phyloP scores from a whole-genome alignment of 2,113 vertebrate genomes.

The Podarcis cretensis region DNA sequence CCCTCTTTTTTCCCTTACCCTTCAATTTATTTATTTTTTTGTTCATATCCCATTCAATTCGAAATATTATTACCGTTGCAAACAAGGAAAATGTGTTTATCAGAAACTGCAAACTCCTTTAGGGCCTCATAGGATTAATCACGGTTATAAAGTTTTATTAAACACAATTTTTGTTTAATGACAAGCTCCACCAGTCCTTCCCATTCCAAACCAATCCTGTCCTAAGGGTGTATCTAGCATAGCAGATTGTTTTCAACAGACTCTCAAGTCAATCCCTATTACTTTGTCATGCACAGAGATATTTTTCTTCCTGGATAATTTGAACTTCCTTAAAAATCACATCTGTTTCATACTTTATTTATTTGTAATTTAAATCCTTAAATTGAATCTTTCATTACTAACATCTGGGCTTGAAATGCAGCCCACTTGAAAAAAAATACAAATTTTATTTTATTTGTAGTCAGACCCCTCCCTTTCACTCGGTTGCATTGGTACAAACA shows the following conservation, averaged over 20 bases:
- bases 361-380: conserved; percentile 92
- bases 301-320: conserved; percentile 90
- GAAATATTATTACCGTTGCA: conserved; percentile 89
- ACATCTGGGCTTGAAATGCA: conserved; percentile 91
- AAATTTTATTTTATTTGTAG: conserved; percentile 90
- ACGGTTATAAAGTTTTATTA: conserved; percentile 94
- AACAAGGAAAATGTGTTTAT: conserved; percentile 90
- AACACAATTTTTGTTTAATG: conserved; percentile 93
- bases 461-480: conserved; percentile 79
- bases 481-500: conserved; percentile 83
- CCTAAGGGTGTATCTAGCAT: conserved; percentile 86
- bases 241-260: conserved; percentile 90
- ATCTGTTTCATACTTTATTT: conserved; percentile 92
- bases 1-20: conserved; percentile 58
- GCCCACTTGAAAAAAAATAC: conserved; percentile 88
- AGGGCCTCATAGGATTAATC: conserved; percentile 92
- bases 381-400: conserved; percentile 90
- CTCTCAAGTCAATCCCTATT: conserved; percentile 87
- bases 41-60: conserved; percentile 82
- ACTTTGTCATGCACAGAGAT: conserved; percentile 89
- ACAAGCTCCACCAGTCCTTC: conserved; percentile 89
- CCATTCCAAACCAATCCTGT: conserved; percentile 86
- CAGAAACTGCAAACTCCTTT: conserved; percentile 87
- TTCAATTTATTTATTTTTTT: conserved; percentile 68
- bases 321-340: conserved; percentile 90